Evolutionary conservation across 2,113 vertebrate genomes (phyloP).

Genomic region (Callopanchax toddi): DNA sequence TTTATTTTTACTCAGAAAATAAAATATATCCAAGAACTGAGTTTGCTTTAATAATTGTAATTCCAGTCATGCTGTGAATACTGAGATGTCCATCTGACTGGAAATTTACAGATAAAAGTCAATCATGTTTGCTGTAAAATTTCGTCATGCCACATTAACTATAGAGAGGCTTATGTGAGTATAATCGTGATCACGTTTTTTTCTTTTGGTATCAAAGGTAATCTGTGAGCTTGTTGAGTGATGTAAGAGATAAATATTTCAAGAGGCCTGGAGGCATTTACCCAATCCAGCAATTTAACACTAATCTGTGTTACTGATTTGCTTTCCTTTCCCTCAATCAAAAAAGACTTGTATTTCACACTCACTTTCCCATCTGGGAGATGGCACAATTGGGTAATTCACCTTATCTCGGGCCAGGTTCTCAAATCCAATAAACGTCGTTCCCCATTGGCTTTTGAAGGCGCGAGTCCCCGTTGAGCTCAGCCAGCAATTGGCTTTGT

Average conservation of each 20-base stretch:
- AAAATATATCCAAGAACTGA: too few species aligned
- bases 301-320: conserved; percentile 33
- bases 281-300: conserved; percentile 31
- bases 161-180: neutral
- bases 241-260: conserved; percentile 47
- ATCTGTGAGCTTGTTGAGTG: conserved; percentile 12
- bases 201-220: conserved; percentile 13
- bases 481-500: conserved; percentile 58
- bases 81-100: too few species aligned
- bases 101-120: too few species aligned
- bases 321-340: conserved; percentile 39
- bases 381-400: conserved; percentile 57
- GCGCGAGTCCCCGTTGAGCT: conserved; percentile 50
- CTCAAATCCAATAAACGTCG: conserved; percentile 62
- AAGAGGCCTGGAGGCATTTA: conserved; percentile 46
- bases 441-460: conserved; percentile 56
- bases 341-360: conserved; percentile 38
- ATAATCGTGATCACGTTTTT: conserved; percentile 3
- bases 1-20: too few species aligned
- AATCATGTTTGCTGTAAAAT: neutral
- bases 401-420: conserved; percentile 63
- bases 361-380: conserved; percentile 43
- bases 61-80: too few species aligned
- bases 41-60: too few species aligned
- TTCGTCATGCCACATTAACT: neutral